Percentiles rank a stretch among this genome's conserved stretches.
Conservation (phyloP, 1,140 invertebrate species). For the Pseudomyrmex sp. region DNA sequence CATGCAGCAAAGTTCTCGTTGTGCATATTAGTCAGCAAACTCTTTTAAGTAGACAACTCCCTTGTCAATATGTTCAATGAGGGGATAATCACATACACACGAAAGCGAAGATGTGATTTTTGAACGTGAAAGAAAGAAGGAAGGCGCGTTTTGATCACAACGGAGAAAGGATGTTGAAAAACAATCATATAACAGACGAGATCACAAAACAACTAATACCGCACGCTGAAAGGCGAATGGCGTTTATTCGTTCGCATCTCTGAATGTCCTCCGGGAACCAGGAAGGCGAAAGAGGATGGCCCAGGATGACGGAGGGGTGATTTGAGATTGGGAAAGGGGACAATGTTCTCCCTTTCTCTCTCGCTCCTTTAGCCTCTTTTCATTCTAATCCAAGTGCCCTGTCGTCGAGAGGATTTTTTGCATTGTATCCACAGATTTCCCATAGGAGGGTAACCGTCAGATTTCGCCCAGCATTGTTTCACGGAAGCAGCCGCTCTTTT, state of each 20-base stretch:
- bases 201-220: conserved; percentile 71
- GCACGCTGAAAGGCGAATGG: conserved; percentile 57
- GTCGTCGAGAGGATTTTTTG: conserved; percentile 76
- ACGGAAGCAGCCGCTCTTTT: conserved; percentile 19
- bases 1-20: not conserved
- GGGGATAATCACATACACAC: not conserved
- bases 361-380: conserved; percentile 67
- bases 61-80: not conserved
- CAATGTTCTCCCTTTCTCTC: conserved; percentile 60
- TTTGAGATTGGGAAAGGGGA: conserved; percentile 72
- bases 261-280: conserved; percentile 70
- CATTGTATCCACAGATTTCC: conserved; percentile 76
- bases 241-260: conserved; percentile 71
- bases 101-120: not conserved
- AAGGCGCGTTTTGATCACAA: not conserved
- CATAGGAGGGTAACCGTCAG: conserved; percentile 75
- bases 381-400: conserved; percentile 78
- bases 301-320: conserved; percentile 47
- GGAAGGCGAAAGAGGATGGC: conserved; percentile 50
- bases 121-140: not conserved
- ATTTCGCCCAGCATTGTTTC: conserved; percentile 71
- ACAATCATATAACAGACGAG: conserved; percentile 38
- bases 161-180: not conserved
- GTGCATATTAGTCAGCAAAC: not conserved
- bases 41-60: not conserved